phyloP scores from a whole-genome alignment of 2,113 vertebrate species.

The Aptenodytes patagonicus region DNA sequence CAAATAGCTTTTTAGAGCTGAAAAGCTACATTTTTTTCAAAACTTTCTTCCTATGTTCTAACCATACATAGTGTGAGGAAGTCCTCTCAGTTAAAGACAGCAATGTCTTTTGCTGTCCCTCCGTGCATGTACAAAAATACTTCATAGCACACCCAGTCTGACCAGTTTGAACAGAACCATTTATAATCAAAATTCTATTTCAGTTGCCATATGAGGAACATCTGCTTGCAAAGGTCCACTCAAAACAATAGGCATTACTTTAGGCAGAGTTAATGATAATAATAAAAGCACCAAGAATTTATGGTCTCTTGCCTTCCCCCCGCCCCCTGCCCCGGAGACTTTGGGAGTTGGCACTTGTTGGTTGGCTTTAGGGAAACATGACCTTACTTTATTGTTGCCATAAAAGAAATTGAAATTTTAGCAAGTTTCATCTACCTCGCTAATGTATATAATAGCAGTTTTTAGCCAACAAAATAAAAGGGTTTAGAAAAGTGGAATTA shows the following conservation, averaged over 20 bases:
- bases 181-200: neutral
- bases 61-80: neutral
- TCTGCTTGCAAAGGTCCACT: neutral
- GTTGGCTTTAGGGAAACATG: neutral
- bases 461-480: neutral
- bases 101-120: neutral
- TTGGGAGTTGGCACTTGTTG: neutral
- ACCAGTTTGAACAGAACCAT: neutral
- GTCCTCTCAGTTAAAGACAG: neutral
- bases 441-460: neutral
- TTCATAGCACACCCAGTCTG: neutral
- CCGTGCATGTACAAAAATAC: neutral
- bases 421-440: neutral
- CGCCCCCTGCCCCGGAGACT: accelerated
- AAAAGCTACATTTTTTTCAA: neutral
- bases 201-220: neutral
- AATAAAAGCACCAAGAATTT: neutral
- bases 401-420: neutral
- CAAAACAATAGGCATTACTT: neutral
- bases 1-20: neutral
- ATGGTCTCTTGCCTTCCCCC: neutral
- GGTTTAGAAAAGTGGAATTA: neutral
- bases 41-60: neutral
- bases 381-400: neutral
- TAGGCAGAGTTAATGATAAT: neutral